A percentile compares a stretch with the other conserved stretches of the same genome.
These are phyloP conservation scores for Macropus fuliginosus DNA, from an alignment of 2,797 vertebrate species.

Conservation along the genomic window DNA sequence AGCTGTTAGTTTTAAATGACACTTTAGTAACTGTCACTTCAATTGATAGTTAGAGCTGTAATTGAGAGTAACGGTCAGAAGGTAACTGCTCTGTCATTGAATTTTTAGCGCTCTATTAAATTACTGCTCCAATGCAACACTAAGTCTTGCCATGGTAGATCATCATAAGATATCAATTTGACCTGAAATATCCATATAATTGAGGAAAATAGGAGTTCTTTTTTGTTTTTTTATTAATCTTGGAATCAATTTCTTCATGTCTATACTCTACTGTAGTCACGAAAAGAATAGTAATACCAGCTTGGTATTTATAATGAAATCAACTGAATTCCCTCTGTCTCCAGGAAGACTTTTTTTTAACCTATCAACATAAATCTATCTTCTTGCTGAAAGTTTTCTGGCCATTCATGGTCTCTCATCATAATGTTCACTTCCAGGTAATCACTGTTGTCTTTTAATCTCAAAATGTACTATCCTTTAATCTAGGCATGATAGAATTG, in stretches of 20 bases:
- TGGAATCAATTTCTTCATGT: constrained; percentile 3
- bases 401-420: not conserved
- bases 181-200: not conserved
- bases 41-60: constrained; percentile 79
- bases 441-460: not conserved
- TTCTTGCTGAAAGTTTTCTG: not conserved
- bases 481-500: not conserved
- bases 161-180: constrained; percentile 36
- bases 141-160: constrained; percentile 11
- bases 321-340: not conserved
- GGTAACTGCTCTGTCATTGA: constrained; percentile 64
- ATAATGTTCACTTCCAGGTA: not conserved
- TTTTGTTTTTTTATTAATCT: constrained; percentile 14
- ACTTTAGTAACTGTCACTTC: constrained; percentile 81
- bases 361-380: not conserved
- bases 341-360: constrained; percentile 1
- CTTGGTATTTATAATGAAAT: constrained; percentile 19
- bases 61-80: constrained; percentile 78
- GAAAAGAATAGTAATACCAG: not conserved
- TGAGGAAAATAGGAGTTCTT: not conserved
- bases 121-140: constrained; percentile 71
- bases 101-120: constrained; percentile 79
- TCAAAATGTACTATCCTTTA: not conserved
- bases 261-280: not conserved
- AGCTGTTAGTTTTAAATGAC: constrained; percentile 82